Evolutionary conservation across 64 coral and sea anemone genomes (phyloP), one percentile per base, ranked within the genome.

Genomic region (Montipora cactus): DNA sequence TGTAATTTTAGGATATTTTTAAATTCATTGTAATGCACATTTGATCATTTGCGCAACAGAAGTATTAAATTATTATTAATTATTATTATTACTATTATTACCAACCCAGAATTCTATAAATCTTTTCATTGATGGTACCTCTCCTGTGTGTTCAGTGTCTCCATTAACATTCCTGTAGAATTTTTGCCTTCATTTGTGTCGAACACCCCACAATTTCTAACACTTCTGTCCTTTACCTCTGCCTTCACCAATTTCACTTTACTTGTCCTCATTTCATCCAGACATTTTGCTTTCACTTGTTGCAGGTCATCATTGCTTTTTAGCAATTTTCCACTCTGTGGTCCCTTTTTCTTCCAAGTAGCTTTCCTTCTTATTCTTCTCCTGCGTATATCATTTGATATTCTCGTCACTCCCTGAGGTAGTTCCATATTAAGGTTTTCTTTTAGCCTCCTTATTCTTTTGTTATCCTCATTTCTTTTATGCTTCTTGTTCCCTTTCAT

Each of bases 31-130:
- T 28, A 28, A 28, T 28, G 28, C 28, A 28, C 28, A 28, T 28
- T 28, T 28, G 28, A 28, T 28, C 28, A 28, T 28, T 28, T 28
- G 28, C 28, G 28, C 28, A 28, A 28, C 28, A 28, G 28, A 28
- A 28, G 28, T 28, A 28, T 28, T 28, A 28, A 28, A 28, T 28
- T 28, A 28, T 28, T 28, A 28, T 28, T 28, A 28, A 28, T 28
- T 28, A 28, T 28, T 28, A 28, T 28, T 28, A 28, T 28, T 28
- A 28, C 28, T 28, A 28, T 28, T 28, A 28, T 28, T 28, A 28
- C 85, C 85, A 67, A 13, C 85, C 85, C 66, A 88, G 49, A 88
- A 88, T 62, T 88, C 59, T 46, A 74, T 71, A 74, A 88, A 88
- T 74, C 74, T 74, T n/a, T 88, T 28, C 67, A 88, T 88, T 14